These are phyloP conservation scores for Sterna hirundo DNA, from an alignment of 2,113 vertebrate species.

Conservation along the genomic window DNA sequence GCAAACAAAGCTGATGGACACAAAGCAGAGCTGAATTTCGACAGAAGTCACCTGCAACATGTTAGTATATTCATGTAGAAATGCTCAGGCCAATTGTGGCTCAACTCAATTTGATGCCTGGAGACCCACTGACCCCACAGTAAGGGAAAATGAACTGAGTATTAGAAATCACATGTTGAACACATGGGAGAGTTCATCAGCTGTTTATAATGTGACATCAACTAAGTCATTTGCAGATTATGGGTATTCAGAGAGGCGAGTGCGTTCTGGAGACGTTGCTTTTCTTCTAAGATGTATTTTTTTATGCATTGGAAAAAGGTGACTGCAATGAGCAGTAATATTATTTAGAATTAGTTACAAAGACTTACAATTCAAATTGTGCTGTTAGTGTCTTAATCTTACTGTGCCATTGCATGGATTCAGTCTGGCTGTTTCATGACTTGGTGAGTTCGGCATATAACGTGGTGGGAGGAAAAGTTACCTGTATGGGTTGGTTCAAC, in stretches of 20 bases:
- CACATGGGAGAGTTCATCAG: not conserved
- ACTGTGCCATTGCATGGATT: not conserved
- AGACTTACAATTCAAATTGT: not conserved
- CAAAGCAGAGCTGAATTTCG: not conserved
- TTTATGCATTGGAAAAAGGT: not conserved
- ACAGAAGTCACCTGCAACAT: not conserved
- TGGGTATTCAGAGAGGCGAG: not conserved
- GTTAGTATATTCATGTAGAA: not conserved
- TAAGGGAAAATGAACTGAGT: not conserved
- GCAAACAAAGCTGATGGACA: not conserved
- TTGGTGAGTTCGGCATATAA: not conserved
- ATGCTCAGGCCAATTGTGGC: not conserved
- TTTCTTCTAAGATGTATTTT: not conserved
- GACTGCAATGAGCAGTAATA: not conserved
- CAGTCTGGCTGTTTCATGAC: not conserved
- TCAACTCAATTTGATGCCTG: not conserved
- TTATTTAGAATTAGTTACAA: not conserved
- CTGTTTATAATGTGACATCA: not conserved
- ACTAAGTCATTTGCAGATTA: not conserved
- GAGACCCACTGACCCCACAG: not conserved
- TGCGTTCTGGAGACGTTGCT: not conserved
- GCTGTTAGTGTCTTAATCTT: not conserved
- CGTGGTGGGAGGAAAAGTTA: not conserved
- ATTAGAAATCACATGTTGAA: not conserved
- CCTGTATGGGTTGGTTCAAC: not conserved